A percentile compares a stretch with the other conserved stretches of the same genome.
Evolutionary conservation across 2,113 vertebrate genomes (phyloP).

Genomic region (Ptilorrhoa leucosticta): DNA sequence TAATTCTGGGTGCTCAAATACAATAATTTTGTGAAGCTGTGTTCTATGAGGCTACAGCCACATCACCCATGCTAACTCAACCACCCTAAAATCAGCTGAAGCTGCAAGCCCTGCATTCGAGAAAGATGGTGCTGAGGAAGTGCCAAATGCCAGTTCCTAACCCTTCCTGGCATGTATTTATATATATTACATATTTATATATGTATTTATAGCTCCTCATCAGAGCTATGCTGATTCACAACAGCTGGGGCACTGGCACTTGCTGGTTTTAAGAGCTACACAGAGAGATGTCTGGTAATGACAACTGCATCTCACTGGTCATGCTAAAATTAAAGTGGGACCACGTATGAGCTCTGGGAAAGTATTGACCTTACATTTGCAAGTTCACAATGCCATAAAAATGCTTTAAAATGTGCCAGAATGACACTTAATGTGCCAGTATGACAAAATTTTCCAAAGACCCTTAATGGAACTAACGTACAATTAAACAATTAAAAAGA

Average conservation of each 20-base stretch:
- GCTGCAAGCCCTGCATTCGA: neutral
- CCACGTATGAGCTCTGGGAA: constrained; percentile 20
- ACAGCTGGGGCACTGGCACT: neutral
- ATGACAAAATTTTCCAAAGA: neutral
- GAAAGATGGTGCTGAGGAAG: neutral
- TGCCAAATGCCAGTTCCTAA: neutral
- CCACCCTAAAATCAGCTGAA: neutral
- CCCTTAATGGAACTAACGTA: neutral
- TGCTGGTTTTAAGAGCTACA: neutral
- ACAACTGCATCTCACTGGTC: neutral
- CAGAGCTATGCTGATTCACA: neutral
- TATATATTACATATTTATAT: too few species aligned
- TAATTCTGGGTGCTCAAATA: neutral
- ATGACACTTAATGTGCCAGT: neutral
- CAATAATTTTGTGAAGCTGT: neutral
- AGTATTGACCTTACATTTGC: constrained; percentile 38
- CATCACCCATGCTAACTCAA: neutral
- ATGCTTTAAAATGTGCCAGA: neutral
- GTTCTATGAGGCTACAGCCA: neutral
- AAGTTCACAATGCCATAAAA: constrained; percentile 34
- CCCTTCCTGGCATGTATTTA: neutral
- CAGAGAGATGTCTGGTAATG: neutral
- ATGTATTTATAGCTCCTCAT: too few species aligned
- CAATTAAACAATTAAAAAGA: neutral
- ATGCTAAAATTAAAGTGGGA: constrained; percentile 56